Conservation (phyloP, 1,140 invertebrate species). For the Ceratina calcarata region DNA sequence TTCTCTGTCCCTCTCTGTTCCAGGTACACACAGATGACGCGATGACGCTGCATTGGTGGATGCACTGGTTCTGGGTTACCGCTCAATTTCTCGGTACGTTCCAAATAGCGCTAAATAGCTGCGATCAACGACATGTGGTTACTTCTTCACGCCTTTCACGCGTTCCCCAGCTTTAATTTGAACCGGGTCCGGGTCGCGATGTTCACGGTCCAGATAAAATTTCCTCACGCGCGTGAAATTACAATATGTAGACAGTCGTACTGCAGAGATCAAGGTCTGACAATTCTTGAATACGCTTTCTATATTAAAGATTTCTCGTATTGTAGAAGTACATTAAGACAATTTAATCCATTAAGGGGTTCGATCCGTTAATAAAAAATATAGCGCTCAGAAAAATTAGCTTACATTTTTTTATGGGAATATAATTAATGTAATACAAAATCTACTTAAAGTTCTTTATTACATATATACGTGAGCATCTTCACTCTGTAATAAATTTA, state of each 20-base stretch:
- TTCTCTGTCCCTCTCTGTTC: slow-evolving; percentile 42
- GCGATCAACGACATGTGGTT: neutral
- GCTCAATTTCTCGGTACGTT: slow-evolving; percentile 78
- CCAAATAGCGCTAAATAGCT: slow-evolving; percentile 32
- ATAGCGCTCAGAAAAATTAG: too few relatives aligned
- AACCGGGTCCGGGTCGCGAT: neutral
- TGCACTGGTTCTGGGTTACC: slow-evolving; percentile 87
- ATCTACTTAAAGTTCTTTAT: too few relatives aligned
- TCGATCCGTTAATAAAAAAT: too few relatives aligned
- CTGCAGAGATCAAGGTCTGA: neutral
- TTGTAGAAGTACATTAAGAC: too few relatives aligned
- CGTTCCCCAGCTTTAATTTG: neutral
- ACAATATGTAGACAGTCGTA: neutral
- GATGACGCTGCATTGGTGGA: slow-evolving; percentile 87
- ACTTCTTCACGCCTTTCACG: slow-evolving; percentile 11
- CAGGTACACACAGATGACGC: slow-evolving; percentile 76
- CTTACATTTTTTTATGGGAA: too few relatives aligned
- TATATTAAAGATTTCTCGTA: neutral
- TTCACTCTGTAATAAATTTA: too few relatives aligned
- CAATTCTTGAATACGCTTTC: neutral
- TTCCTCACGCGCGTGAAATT: neutral
- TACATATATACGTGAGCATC: too few relatives aligned
- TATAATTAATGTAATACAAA: too few relatives aligned
- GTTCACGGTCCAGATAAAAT: slow-evolving; percentile 40
- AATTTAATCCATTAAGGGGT: too few relatives aligned